Base-by-base conservation (phyloP, 2,888 invertebrate genomes). In the Hypselothyrea guttata region DNA sequence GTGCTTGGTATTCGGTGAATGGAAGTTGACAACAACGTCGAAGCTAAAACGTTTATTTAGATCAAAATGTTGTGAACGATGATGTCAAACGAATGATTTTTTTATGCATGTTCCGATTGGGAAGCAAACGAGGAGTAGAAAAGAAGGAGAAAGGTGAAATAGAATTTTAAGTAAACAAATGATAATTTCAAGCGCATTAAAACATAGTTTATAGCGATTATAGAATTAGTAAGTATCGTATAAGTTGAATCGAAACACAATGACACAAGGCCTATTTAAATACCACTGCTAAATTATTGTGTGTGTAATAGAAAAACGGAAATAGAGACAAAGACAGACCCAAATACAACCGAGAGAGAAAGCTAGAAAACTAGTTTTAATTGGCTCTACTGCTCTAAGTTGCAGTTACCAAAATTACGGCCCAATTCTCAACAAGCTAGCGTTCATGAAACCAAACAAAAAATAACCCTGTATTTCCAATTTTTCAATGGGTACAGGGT, bases 71-170 rank as follows among this genome's bases (percentile, higher is more conserved):
- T 38, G 18, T 35, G 42, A 28, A 28, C 12, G 45, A 49, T 7
- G 22, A 44, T 2, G n/a, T n/a, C n/a, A n/a, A n/a, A 16, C 7
- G 28, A 28, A 11, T 12, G 22, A 30, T 18, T 37, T 52, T 51
- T 34, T 12, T 15, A 47, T 35, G 51, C 15, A 44, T 62, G 63
- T 44, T 51, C 65, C 55, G 65, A 61, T 58, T 58, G 8, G 18
- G 18, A 49, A 51, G 45, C 33, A 34, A 40, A 60, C 41, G 41
- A 27, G 49, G 55, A 54, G 58, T 70, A 65, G 55, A 82, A 63
- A 70, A 67, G 77, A 78, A 82, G 78, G 78, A 78, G 82, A 78
- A 78, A 84, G 85, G 83, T 84, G 83, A 78, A 79, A 84, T 85
- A 79, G 85, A 72, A 55, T 75, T 67, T 70, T 79, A 84, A 78